phyloP scores from a whole-genome alignment of 2,888 invertebrate genomes.

The Ophioninae sp. region DNA sequence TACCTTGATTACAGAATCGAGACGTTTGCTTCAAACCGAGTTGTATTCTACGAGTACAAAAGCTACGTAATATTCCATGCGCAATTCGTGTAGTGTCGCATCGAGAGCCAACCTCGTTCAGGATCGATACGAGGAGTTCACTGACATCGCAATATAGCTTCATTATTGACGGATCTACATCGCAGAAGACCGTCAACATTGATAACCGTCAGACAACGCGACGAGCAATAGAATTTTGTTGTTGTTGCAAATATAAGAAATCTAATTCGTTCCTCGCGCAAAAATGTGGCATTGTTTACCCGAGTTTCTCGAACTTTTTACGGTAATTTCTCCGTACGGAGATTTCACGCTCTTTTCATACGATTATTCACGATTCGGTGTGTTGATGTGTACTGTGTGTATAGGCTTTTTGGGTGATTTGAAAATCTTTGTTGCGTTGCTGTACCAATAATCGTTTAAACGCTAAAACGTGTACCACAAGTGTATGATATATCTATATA shows the following conservation, averaged over 20 bases:
- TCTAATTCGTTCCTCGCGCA: not conserved
- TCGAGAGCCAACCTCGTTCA: constrained; percentile 8
- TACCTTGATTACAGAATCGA: not conserved
- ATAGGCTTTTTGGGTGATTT: constrained; percentile 35
- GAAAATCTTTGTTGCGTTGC: constrained; percentile 31
- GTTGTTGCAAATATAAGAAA: not conserved
- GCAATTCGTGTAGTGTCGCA: not conserved
- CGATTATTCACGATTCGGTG: constrained; percentile 1
- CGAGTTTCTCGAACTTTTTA: not conserved
- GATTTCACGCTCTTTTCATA: not conserved
- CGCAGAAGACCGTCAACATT: constrained; percentile 41
- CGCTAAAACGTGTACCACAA: constrained; percentile 44
- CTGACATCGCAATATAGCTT: constrained; percentile 62
- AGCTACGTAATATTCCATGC: not conserved
- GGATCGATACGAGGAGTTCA: constrained; percentile 67
- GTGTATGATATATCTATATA: constrained; percentile 31
- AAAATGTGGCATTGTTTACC: not conserved
- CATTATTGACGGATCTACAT: constrained; percentile 65
- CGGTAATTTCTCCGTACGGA: not conserved
- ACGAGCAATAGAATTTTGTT: not conserved
- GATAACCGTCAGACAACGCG: constrained; percentile 30
- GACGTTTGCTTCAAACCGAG: not conserved
- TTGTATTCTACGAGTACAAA: constrained; percentile 2
- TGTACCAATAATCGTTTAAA: constrained; percentile 27
- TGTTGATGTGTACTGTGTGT: constrained; percentile 7